Percentiles rank a stretch among this genome's conserved stretches.
These are phyloP conservation scores for Chelonus formosanus DNA, from an alignment of 2,888 invertebrate species.

Conservation along the genomic window DNA sequence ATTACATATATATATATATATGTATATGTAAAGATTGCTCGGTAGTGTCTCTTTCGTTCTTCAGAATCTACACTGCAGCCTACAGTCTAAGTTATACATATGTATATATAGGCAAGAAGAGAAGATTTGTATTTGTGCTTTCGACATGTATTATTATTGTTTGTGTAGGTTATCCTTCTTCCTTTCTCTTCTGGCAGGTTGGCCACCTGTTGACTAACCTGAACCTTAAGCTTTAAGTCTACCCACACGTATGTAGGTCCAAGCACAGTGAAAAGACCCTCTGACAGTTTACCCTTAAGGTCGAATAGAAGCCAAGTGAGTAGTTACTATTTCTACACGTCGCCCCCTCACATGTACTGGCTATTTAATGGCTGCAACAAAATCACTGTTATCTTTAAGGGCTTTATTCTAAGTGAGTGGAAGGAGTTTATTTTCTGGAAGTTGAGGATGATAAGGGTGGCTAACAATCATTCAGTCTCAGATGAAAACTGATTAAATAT, in stretches of 20 bases:
- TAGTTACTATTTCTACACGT: too few relatives aligned
- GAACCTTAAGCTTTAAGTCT: constrained; percentile 57
- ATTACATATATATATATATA: constrained; percentile 26
- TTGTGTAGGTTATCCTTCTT: constrained; percentile 55
- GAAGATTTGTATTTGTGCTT: constrained; percentile 63
- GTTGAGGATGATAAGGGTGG: too few relatives aligned
- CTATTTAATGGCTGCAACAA: too few relatives aligned
- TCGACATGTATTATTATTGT: constrained; percentile 62
- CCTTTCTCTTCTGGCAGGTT: constrained; percentile 57
- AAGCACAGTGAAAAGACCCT: constrained; percentile 40
- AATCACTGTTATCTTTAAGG: too few relatives aligned
- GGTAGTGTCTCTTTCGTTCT: constrained; percentile 44
- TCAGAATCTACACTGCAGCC: constrained; percentile 9
- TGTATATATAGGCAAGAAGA: constrained; percentile 50
- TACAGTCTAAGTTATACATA: constrained; percentile 42
- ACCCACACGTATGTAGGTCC: constrained; percentile 47
- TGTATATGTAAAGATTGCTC: constrained; percentile 51
- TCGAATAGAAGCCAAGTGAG: too few relatives aligned
- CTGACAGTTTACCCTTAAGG: constrained; percentile 6
- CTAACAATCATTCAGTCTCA: too few relatives aligned
- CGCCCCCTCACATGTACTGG: too few relatives aligned
- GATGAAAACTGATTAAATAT: too few relatives aligned
- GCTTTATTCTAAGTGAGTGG: too few relatives aligned
- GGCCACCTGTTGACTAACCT: constrained; percentile 65
- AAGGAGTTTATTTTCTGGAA: too few relatives aligned